Evolutionary conservation across 2,888 invertebrate species (phyloP), one percentile per base, ranked within the genome.

Genomic region (Endotricha flammealis): DNA sequence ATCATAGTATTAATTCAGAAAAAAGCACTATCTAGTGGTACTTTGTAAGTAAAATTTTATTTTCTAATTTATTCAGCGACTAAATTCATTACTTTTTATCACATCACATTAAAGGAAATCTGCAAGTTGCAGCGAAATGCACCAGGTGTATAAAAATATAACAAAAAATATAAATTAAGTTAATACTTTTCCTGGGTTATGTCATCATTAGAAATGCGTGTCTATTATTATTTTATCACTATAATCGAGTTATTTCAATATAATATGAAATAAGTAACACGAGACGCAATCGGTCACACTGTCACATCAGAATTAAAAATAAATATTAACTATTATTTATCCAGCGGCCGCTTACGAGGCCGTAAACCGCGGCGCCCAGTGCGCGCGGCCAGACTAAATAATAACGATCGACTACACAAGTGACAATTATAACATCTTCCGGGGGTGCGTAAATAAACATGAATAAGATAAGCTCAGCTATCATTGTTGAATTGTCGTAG

Each of bases 291-390:
- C 45, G 44, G 50, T 48, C 50, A 51, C 52, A 56, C 48, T 56
- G 60, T 57, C 50, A 32, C 32, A 55, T 51, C 54, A 38, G 50
- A 60, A 64, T 58, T 34, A 60, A 67, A 61, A 68, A 72, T 65
- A 74, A 73, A 68, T 68, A 72, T 71, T 54, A 50, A 67, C 65
- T 67, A 66, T 62, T 57, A 65, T 69, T 59, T 52, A 58, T 55
- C 51, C 48, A 48, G 53, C 53, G 53, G 12, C 29, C 23, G 29
- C 53, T 50, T 45, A 45, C 51, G 48, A 46, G 34, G 31, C 47
- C 34, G 29, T 31, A 46, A 48, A 46, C 44, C 47, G 48, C 31
- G 32, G 42, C 38, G 38, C 41, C 41, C 38, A 44, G 47, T 40
- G 41, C 48, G n/a, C n/a, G n/a, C n/a, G n/a, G n/a, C n/a, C n/a